Percentiles rank a stretch among this genome's conserved stretches.
phyloP scores from a whole-genome alignment of 2,888 invertebrate species.

The Pseudococcus longispinus region DNA sequence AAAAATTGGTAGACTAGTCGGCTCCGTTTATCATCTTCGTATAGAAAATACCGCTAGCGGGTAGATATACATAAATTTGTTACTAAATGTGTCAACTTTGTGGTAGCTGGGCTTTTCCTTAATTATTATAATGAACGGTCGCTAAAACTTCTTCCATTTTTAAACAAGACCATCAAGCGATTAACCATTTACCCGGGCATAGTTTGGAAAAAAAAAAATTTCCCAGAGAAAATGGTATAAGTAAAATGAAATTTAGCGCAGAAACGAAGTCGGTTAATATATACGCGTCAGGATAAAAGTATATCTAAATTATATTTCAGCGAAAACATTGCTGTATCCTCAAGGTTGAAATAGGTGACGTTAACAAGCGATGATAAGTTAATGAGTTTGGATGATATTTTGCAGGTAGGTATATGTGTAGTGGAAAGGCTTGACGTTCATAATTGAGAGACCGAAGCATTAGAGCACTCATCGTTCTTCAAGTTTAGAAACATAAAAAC shows the following conservation, averaged over 20 bases:
- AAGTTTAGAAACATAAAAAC: constrained; percentile 15
- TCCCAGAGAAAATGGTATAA: background rate
- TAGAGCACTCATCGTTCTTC: constrained; percentile 19
- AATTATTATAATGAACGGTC: background rate
- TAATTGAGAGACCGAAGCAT: constrained; percentile 15
- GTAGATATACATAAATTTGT: background rate
- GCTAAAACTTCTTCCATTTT: constrained; percentile 6
- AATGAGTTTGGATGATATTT: constrained; percentile 17
- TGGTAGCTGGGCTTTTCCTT: background rate
- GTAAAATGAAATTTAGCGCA: background rate
- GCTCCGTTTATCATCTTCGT: too few relatives aligned
- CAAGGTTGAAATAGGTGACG: background rate
- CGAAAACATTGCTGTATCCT: background rate
- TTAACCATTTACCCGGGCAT: background rate
- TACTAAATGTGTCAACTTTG: background rate
- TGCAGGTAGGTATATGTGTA: background rate
- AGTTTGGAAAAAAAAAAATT: background rate
- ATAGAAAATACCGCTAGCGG: background rate
- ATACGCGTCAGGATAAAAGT: background rate
- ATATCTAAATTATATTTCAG: background rate
- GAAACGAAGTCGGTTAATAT: background rate
- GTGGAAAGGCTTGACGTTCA: background rate
- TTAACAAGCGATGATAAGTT: constrained; percentile 15
- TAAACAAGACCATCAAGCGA: background rate
- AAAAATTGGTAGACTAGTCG: too few relatives aligned